Evolutionary conservation across 2,888 invertebrate genomes (phyloP).

Genomic region (Ennomos quercinarius): DNA sequence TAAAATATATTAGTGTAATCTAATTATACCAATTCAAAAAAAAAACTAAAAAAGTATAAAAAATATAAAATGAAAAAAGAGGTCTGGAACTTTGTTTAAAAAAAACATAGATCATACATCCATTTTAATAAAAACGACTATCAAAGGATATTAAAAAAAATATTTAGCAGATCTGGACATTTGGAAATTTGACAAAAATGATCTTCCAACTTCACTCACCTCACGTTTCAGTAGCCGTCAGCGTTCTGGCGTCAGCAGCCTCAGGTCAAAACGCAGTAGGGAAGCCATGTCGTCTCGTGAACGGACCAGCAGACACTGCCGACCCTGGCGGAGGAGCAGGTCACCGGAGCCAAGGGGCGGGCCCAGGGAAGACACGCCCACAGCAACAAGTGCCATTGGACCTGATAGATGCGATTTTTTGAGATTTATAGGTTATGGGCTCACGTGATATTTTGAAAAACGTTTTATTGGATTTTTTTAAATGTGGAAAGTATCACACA

Average conservation of each 20-base stretch:
- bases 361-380: slow-evolving; percentile 63
- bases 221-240: slow-evolving; percentile 83
- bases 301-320: slow-evolving; percentile 21
- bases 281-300: slow-evolving; percentile 66
- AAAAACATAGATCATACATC: too few relatives aligned
- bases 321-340: slow-evolving; percentile 33
- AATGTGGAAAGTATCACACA: too few relatives aligned
- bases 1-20: too few relatives aligned
- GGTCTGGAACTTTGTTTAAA: too few relatives aligned
- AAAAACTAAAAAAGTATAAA: too few relatives aligned
- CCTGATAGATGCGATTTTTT: slow-evolving; percentile 25
- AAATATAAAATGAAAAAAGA: too few relatives aligned
- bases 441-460: slow-evolving; percentile 9
- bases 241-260: slow-evolving; percentile 82
- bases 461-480: neutral
- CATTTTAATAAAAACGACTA: too few relatives aligned
- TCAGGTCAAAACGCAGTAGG: slow-evolving; percentile 78
- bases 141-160: too few relatives aligned
- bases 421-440: slow-evolving; percentile 22
- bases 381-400: slow-evolving; percentile 70
- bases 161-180: too few relatives aligned
- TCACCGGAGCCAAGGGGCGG: slow-evolving; percentile 35
- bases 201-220: slow-evolving; percentile 53
- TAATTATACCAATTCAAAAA: too few relatives aligned
- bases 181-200: too few relatives aligned